Conservation (phyloP, 2,113 vertebrate species). For the Mirounga angustirostris region DNA sequence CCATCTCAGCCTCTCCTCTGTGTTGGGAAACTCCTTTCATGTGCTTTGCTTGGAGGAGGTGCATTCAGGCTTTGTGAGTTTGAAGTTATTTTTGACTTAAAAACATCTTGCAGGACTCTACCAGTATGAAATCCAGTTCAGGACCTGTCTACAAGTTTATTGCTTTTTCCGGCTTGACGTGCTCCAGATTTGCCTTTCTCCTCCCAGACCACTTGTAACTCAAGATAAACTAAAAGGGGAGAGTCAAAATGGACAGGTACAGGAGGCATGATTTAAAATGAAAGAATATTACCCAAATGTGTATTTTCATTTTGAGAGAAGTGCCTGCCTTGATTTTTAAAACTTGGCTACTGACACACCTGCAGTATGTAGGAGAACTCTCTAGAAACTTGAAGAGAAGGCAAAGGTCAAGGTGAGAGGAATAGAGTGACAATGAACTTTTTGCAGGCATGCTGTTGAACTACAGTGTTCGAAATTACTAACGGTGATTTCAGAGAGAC, state of each 20-base stretch:
- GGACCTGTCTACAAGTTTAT: background rate
- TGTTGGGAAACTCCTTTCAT: background rate
- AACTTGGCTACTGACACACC: constrained; percentile 47
- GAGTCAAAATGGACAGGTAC: constrained; percentile 27
- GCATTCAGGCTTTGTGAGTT: background rate
- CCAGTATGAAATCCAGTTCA: background rate
- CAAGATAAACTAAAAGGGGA: constrained; percentile 11
- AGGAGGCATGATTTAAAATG: constrained; percentile 55
- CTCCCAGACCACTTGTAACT: constrained; percentile 44
- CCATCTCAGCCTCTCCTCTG: background rate
- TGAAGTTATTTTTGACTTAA: constrained; percentile 3
- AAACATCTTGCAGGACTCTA: background rate
- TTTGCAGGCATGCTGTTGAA: constrained; percentile 55
- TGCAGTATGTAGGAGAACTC: background rate
- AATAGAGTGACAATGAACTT: background rate
- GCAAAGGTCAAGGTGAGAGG: constrained; percentile 28
- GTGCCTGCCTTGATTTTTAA: constrained; percentile 40
- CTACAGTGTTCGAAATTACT: background rate
- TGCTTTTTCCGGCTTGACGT: background rate
- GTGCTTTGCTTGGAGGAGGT: background rate
- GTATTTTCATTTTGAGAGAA: constrained; percentile 21
- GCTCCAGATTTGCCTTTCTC: background rate
- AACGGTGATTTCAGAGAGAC: constrained; percentile 45
- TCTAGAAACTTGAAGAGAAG: constrained; percentile 28
- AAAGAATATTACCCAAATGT: constrained; percentile 48